Percentiles rank a stretch among this genome's conserved stretches.
These are phyloP conservation scores for Megaceryle alcyon DNA, from an alignment of 2,797 vertebrate species.

Conservation along the genomic window DNA sequence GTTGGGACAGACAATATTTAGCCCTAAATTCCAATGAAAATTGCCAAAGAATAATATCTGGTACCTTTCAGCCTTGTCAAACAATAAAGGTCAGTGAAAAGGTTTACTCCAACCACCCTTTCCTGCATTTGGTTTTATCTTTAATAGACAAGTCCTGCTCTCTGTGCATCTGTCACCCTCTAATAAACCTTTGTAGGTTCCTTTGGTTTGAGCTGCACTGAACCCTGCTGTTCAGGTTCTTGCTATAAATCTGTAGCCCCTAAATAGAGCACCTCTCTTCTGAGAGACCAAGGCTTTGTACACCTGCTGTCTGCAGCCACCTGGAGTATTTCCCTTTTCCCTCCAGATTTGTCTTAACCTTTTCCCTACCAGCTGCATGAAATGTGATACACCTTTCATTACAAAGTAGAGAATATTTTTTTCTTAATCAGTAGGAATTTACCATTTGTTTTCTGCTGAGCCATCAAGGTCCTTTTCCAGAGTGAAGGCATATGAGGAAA, in stretches of 20 bases:
- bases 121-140: slow-evolving; percentile 39
- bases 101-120: slow-evolving; percentile 32
- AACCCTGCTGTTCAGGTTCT: slow-evolving; percentile 54
- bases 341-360: slow-evolving; percentile 41
- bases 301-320: slow-evolving; percentile 17
- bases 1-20: neutral
- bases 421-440: neutral
- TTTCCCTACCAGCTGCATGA: slow-evolving; percentile 12
- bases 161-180: slow-evolving; percentile 42
- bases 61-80: neutral
- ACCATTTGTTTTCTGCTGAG: neutral
- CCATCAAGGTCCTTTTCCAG: neutral
- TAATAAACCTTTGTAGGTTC: slow-evolving; percentile 63
- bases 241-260: slow-evolving; percentile 12
- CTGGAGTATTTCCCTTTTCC: slow-evolving; percentile 42
- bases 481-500: neutral
- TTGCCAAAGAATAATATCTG: neutral
- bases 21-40: neutral
- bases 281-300: slow-evolving; percentile 2
- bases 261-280: slow-evolving; percentile 66
- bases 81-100: slow-evolving; percentile 55
- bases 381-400: neutral
- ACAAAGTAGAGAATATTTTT: neutral
- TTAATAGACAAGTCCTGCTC: slow-evolving; percentile 50
- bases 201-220: slow-evolving; percentile 51